Base-by-base conservation (phyloP, 2,888 invertebrate genomes). In the Ferdinandea cuprea region DNA sequence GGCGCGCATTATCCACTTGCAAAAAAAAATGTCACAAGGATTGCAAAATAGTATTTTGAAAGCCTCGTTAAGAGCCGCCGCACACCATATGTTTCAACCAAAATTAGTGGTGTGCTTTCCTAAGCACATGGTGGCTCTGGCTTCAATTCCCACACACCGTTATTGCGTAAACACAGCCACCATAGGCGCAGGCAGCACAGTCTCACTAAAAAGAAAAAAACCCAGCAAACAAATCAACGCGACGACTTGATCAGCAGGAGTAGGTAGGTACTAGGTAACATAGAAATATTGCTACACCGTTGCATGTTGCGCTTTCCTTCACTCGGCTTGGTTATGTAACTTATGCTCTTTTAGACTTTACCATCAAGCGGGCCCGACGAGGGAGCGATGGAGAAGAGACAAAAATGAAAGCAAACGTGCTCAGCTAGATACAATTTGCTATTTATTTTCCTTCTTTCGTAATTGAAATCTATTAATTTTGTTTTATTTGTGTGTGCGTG, bases 401-500 rank as follows among this genome's bases (percentile, higher is more conserved):
- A 52, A 46, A 79, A 81, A 81, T 77, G 71, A 81, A 81, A 81
- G 76, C 81, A 72, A 77, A 63, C 63, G 74, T 80, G 69, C 40
- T 69, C 50, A 25, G 63, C 58, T 69, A 74, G 65, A 71, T 76
- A 77, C 71, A 42, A 61, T 68, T 78, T 71, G 71, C 69, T 35
- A 63, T 56, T 69, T 52, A 54, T 73, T 61, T 50, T 46, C 35
- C 25, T 13, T 66, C 35, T 50, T 52, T 50, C 42, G 69, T 77
- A 81, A 81, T 81, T 81, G 81, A 76, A 81, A 81, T 71, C 58
- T 76, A 77, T 77, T 77, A 65, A 48, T 52, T 79, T 65, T 71
- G 56, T 37, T 15, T 52, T 35, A 8, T 37, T 54, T 44, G 25
- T 48, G 30, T 58, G 21, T 59, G 58, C 17, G 19, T 35, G 46